phyloP scores from a whole-genome alignment of 2,797 vertebrate genomes.

The Otolemur crassicaudatus region DNA sequence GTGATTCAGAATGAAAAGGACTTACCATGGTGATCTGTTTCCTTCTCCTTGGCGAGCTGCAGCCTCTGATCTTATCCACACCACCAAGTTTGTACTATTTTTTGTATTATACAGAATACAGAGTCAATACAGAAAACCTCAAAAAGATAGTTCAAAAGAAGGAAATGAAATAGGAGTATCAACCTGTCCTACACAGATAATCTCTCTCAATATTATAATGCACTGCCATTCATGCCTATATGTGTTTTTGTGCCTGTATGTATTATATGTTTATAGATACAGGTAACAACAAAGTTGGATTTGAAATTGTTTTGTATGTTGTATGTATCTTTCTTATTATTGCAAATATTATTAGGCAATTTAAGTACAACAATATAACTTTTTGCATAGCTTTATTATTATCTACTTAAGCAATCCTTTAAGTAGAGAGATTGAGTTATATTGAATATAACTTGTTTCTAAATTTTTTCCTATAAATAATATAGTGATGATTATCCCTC shows the following conservation, averaged over 20 bases:
- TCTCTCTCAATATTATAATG: neutral
- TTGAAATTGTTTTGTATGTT: neutral
- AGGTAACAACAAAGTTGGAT: neutral
- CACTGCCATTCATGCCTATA: neutral
- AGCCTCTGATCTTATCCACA: neutral
- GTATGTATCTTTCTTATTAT: neutral
- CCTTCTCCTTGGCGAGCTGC: neutral
- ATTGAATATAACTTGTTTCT: neutral
- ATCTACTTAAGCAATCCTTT: neutral
- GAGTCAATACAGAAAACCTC: neutral
- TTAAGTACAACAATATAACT: neutral
- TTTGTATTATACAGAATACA: conserved; percentile 9
- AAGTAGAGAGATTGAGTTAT: neutral
- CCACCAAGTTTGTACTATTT: neutral
- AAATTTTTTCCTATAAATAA: neutral
- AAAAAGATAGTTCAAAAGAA: conserved; percentile 45
- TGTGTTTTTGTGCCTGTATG: neutral
- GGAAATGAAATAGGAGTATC: conserved; percentile 25
- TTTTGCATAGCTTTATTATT: neutral
- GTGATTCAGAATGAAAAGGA: neutral
- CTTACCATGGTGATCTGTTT: neutral
- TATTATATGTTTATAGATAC: neutral
- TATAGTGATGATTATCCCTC: neutral
- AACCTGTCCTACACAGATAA: neutral
- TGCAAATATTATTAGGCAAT: neutral